Base-by-base conservation (phyloP, 1,140 invertebrate genomes). In the Hypothenemus hampei region DNA sequence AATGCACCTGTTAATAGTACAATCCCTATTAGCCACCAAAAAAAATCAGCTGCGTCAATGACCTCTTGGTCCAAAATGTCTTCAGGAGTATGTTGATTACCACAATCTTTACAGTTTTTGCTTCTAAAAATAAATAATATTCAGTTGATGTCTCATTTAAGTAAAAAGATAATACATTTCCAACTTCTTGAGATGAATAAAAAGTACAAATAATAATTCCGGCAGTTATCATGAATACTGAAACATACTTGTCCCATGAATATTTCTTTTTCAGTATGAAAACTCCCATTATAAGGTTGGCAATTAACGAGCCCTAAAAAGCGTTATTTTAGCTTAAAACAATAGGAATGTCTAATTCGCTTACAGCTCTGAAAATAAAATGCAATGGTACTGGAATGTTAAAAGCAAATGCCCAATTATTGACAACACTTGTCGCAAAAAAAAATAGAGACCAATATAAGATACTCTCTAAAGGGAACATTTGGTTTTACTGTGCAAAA, bases 321-420 rank as follows among this genome's bases (percentile, higher is more conserved):
- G n/a, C n/a, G n/a, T n/a, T n/a, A n/a, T n/a, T n/a, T n/a, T n/a
- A n/a, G n/a, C 40, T 39, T 23, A 45, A 29, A 46, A 22, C 44
- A 43, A 8, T 11, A 18, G n/a, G 33, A 13, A 36, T 15, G 24
- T n/a, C 21, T 11, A 33, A 29, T n/a, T 48, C 59, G 82, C 84
- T 81, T 77, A 93, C 90, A 26, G 96, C 86, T 77, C 95, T 81
- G 70, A 99, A 98, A 69, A 99, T 98, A 87, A 99, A 97, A 70
- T 98, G 96, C 4, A 99, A 74, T 7, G 97, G 95, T 84, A 99
- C 96, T 0, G 96, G 87, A 67, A 99, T 96, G 68, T 98, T 96
- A 66, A 95, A 98, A 68, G 89, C 85, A 64, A 98, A 91, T 0
- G 93, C 93, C 76, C 93, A 93, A 74, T 98, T 99, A 71, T 98